These are phyloP conservation scores for Eugnorisma glareosa DNA, from an alignment of 2,888 invertebrate genomes.

Conservation along the genomic window DNA sequence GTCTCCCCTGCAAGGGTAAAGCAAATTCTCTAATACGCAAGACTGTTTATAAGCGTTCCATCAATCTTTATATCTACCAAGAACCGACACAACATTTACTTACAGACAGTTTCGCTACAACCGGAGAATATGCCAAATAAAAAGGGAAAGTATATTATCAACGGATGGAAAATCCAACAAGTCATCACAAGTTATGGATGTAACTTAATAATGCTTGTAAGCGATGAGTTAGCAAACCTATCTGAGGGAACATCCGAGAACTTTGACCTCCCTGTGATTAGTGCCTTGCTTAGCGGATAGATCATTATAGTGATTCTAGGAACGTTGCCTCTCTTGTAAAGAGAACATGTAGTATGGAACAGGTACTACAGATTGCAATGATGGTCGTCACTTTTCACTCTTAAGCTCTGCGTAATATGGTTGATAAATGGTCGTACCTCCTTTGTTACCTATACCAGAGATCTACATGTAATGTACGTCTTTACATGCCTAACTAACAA, in stretches of 20 bases:
- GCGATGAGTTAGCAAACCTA: conserved; percentile 61
- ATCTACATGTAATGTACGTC: neutral
- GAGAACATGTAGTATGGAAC: conserved; percentile 12
- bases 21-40: neutral
- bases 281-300: conserved; percentile 47
- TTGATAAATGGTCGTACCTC: neutral
- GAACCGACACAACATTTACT: neutral
- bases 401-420: neutral
- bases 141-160: conserved; percentile 43
- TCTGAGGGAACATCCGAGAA: conserved; percentile 46
- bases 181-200: conserved; percentile 53
- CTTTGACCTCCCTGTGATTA: conserved; percentile 44
- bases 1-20: neutral
- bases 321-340: conserved; percentile 36
- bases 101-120: neutral
- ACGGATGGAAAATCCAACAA: conserved; percentile 43
- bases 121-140: conserved; percentile 12
- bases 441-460: neutral
- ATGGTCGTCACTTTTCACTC: neutral
- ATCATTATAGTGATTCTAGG: conserved; percentile 52
- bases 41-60: neutral
- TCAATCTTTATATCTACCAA: conserved; percentile 9
- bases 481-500: neutral
- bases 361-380: neutral
- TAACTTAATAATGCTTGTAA: conserved; percentile 63